Evolutionary conservation across 2,797 vertebrate species (phyloP).

Genomic region (Galagoides demidoff): DNA sequence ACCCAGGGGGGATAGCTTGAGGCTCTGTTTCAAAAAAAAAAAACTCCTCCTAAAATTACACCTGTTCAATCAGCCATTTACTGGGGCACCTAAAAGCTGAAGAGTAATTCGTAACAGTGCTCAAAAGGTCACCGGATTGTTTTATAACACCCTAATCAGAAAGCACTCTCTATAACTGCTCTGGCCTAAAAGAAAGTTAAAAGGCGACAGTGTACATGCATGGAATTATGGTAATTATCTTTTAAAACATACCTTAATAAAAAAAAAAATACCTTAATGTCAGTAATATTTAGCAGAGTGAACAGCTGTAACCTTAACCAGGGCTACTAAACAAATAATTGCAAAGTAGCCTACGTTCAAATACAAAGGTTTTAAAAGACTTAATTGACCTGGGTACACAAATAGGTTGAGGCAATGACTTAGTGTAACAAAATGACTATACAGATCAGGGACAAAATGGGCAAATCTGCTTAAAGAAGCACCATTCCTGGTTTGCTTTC

Average conservation of each 20-base stretch:
- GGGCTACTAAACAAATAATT: background rate
- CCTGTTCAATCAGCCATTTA: background rate
- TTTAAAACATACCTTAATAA: background rate
- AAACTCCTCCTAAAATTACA: background rate
- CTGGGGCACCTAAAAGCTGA: background rate
- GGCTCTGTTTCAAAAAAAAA: too few species aligned
- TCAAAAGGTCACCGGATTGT: background rate
- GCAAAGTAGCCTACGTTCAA: background rate
- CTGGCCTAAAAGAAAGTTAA: background rate
- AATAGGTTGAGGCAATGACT: background rate
- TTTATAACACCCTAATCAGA: background rate
- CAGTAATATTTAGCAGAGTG: background rate
- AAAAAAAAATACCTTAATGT: background rate
- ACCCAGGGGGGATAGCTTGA: too few species aligned
- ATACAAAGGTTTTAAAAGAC: conserved; percentile 19
- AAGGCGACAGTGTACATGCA: background rate
- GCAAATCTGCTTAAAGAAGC: conserved; percentile 8
- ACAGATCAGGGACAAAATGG: background rate
- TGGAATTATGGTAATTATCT: background rate
- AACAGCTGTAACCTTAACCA: background rate
- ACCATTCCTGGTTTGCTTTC: background rate
- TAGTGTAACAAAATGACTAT: conserved; percentile 30
- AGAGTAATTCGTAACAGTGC: background rate
- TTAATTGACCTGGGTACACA: background rate
- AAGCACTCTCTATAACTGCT: background rate